Evolutionary conservation across 1,140 invertebrate genomes (phyloP).

Genomic region (Mamestra configurata): DNA sequence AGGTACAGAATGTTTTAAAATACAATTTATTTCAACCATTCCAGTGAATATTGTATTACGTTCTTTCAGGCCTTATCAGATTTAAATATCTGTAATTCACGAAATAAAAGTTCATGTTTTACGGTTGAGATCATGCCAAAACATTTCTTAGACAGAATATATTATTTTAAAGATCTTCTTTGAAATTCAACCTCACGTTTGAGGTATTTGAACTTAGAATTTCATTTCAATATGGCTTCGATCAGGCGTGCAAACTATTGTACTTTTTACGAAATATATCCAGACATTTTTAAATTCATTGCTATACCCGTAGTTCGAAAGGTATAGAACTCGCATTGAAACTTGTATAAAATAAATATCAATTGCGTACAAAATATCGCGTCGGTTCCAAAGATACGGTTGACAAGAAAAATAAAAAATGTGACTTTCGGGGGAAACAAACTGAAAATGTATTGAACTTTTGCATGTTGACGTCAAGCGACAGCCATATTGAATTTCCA

Average conservation of each 20-base stretch:
- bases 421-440: background rate
- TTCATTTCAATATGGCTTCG: background rate
- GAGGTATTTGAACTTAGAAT: slow-evolving; percentile 5
- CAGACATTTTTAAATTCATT: background rate
- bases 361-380: background rate
- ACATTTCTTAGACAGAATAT: background rate
- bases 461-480: background rate
- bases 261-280: slow-evolving; percentile 2
- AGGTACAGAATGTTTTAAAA: too few relatives aligned
- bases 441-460: background rate
- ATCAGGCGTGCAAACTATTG: background rate
- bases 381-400: background rate
- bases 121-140: background rate
- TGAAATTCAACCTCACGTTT: slow-evolving; percentile 4
- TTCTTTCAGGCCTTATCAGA: background rate
- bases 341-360: slow-evolving; percentile 7
- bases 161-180: background rate
- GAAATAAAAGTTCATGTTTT: background rate
- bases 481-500: background rate
- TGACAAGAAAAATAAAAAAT: background rate
- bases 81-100: background rate
- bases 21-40: background rate
- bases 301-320: background rate
- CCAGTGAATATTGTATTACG: background rate
- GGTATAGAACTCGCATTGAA: background rate